A percentile compares a stretch with the other conserved stretches of the same genome.
phyloP scores from a whole-genome alignment of 1,140 invertebrate species.

The Pseudomyrmex pallidus region DNA sequence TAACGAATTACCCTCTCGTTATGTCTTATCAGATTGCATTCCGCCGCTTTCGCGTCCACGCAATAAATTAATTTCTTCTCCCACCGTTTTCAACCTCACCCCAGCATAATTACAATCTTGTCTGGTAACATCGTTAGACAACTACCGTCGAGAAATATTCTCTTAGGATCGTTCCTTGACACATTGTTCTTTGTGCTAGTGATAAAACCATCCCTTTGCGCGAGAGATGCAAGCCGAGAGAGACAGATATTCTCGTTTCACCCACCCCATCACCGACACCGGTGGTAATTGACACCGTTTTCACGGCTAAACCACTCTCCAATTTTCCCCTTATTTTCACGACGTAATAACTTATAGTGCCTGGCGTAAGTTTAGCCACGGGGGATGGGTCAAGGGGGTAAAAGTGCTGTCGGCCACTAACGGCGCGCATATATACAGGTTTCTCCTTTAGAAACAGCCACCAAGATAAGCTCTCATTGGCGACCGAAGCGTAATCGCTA shows the following conservation, averaged over 20 bases:
- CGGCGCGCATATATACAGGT: slow-evolving; percentile 55
- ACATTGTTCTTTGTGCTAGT: slow-evolving; percentile 24
- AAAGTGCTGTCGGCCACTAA: slow-evolving; percentile 50
- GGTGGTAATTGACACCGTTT: slow-evolving; percentile 71
- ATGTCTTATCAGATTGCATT: slow-evolving; percentile 44
- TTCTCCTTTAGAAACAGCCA: slow-evolving; percentile 65
- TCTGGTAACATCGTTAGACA: slow-evolving; percentile 25
- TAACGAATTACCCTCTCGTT: slow-evolving; percentile 46
- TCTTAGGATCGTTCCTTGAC: background rate
- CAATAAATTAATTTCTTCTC: slow-evolving; percentile 53
- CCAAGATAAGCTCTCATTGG: slow-evolving; percentile 73
- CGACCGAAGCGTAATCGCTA: slow-evolving; percentile 74
- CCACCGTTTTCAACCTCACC: background rate
- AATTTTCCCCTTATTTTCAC: slow-evolving; percentile 76
- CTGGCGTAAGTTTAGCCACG: slow-evolving; percentile 52
- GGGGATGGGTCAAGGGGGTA: slow-evolving; percentile 24
- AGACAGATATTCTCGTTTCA: background rate
- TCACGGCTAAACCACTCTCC: slow-evolving; percentile 71
- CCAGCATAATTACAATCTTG: slow-evolving; percentile 41
- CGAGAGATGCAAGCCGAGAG: background rate
- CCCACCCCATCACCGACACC: slow-evolving; percentile 23
- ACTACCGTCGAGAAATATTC: slow-evolving; percentile 40
- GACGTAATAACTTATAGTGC: slow-evolving; percentile 70
- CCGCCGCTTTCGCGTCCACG: background rate
- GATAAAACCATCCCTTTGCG: slow-evolving; percentile 14